Percentiles rank a stretch among this genome's conserved stretches.
phyloP scores from a whole-genome alignment of 2,888 invertebrate species.

The Zygaena filipendulae region DNA sequence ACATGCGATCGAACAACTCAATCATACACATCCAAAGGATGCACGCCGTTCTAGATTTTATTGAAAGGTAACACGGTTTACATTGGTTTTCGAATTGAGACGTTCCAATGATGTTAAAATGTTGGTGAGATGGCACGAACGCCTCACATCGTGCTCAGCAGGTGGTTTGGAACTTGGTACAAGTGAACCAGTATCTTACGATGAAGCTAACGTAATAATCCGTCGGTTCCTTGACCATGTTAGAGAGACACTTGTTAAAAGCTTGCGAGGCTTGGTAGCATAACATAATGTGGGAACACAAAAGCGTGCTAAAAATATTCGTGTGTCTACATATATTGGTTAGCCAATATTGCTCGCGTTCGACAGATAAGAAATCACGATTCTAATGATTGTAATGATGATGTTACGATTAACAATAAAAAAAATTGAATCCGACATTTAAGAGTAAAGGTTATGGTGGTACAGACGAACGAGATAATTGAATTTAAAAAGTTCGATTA shows the following conservation, averaged over 20 bases:
- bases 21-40: too few relatives aligned
- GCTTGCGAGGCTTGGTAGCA: too few relatives aligned
- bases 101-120: slow-evolving; percentile 6
- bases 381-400: slow-evolving; percentile 56
- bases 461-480: too few relatives aligned
- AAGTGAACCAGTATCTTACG: slow-evolving; percentile 57
- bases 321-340: too few relatives aligned
- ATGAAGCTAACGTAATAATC: slow-evolving; percentile 60
- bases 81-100: slow-evolving; percentile 14
- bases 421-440: too few relatives aligned
- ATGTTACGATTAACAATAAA: slow-evolving; percentile 60
- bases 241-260: slow-evolving; percentile 39
- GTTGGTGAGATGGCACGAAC: slow-evolving; percentile 36
- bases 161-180: slow-evolving; percentile 37
- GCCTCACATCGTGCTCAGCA: slow-evolving; percentile 62
- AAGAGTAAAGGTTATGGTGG: too few relatives aligned
- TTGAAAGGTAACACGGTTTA: slow-evolving; percentile 15
- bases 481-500: too few relatives aligned
- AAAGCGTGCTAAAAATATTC: too few relatives aligned
- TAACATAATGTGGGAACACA: too few relatives aligned
- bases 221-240: slow-evolving; percentile 41
- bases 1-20: slow-evolving; percentile 28
- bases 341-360: slow-evolving; percentile 45
- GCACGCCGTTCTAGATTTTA: slow-evolving; percentile 17
- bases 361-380: slow-evolving; percentile 58